These are phyloP conservation scores for Cheilosia vernalis DNA, from an alignment of 2,888 invertebrate species.

Conservation along the genomic window DNA sequence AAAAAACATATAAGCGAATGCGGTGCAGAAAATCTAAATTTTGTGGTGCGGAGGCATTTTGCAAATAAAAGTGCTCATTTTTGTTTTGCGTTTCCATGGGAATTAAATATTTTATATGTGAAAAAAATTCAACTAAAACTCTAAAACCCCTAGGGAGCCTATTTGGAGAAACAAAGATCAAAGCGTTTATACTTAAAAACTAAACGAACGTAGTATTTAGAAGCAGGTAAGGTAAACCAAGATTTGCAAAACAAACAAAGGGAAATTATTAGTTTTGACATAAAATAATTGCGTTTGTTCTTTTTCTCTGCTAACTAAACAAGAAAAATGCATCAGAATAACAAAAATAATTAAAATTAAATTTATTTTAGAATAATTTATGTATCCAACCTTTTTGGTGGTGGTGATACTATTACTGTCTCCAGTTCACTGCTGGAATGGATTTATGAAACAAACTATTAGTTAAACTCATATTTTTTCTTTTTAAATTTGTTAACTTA, in stretches of 20 bases:
- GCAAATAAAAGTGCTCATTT: constrained; percentile 34
- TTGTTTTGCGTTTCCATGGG: neutral
- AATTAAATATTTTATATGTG: constrained; percentile 5
- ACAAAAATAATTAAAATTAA: constrained; percentile 39
- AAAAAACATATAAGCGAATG: constrained; percentile 39
- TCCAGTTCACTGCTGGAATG: constrained; percentile 83
- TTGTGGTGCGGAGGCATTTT: constrained; percentile 12
- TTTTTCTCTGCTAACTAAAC: constrained; percentile 51
- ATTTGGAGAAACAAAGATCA: constrained; percentile 22
- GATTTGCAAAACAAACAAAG: constrained; percentile 30
- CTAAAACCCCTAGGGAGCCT: constrained; percentile 45
- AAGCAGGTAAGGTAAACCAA: constrained; percentile 66
- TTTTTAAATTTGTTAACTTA: constrained; percentile 36
- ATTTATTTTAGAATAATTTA: constrained; percentile 55
- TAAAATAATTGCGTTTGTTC: constrained; percentile 16
- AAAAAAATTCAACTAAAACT: constrained; percentile 33
- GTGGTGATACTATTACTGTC: constrained; percentile 80
- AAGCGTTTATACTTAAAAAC: constrained; percentile 58
- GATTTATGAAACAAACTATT: constrained; percentile 77
- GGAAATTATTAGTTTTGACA: constrained; percentile 61
- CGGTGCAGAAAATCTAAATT: constrained; percentile 44
- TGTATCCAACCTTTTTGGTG: constrained; percentile 82
- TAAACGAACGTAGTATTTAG: constrained; percentile 29
- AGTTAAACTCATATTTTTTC: constrained; percentile 53
- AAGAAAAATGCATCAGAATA: constrained; percentile 48